Base-by-base conservation (phyloP, 1,140 invertebrate species). In the Amphibalanus amphitrite region DNA sequence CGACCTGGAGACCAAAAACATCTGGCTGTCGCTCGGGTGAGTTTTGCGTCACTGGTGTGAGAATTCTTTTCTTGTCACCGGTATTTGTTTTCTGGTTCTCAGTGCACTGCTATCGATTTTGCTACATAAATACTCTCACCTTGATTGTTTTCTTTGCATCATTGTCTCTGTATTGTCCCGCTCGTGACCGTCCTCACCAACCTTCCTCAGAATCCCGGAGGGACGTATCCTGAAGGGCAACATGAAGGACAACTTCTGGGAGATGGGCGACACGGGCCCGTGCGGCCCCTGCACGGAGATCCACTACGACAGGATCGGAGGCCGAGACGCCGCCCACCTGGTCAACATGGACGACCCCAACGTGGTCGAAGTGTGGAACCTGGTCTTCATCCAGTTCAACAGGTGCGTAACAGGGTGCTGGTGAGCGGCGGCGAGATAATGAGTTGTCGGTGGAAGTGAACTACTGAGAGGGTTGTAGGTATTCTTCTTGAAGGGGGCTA, bases 241-340 rank as follows among this genome's bases (percentile, higher is more conserved):
- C 76, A 98, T 98, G 95, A 98, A 98, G 80, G 97, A 99, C 79
- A 99, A 99, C 80, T 99, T 99, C 83, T 99, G 97, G 97, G 96
- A 99, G 84, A 99, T 99, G 97, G 97, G 97, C 69, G 97, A 99
- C 79, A 97, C 95, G 59, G 97, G 97, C 10, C 97, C 97, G 4
- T 99, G 97, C 86, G 97, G 97, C 6, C 97, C 97, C 28, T 99
- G 97, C 79, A 97, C 96, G 69, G 97, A 99, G 83, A 86, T 99
- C 76, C 97, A 99, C 84, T 99, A 88, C 84, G 97, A 99, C 85
- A 95, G n/a, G n/a, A n/a, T n/a, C 72, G 95, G 99, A 79, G 97
- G 86, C 40, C 89, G 86, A 20, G 83, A 96, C 76, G 88, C 97
- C 81, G 97, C 93, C 47, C 87, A 91, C 29, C 84, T 92, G 80